Base-by-base conservation (phyloP, 2,888 invertebrate species). In the Chorisops tibialis region DNA sequence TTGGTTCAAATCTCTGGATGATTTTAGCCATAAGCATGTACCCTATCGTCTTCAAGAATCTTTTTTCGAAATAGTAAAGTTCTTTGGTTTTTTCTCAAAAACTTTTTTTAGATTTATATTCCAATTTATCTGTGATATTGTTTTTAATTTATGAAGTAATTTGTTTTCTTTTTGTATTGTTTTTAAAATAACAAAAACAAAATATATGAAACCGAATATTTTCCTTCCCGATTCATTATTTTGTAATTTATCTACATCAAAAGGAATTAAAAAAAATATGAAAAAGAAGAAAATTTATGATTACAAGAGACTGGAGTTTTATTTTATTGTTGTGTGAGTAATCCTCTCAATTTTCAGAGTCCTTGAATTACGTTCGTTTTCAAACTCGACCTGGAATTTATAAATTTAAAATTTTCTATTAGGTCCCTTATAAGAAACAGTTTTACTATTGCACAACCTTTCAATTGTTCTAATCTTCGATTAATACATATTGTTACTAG, bases 61-160 rank as follows among this genome's bases (percentile, higher is more conserved):
- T 16, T 41, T 12, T 38, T 11, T 39, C 45, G 30, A 30, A 30
- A 9, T 9, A 30, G 30, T 30, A 9, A 30, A 30, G 30, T 45
- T 45, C 4, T 21, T 21, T 45, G 18, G 9, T 5, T 45, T 19
- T 58, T 58, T 35, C 19, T 24, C 35, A 37, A 59, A 38, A 38
- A 30, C 14, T 37, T 47, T 16, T n/a, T 49, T 58, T 64, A 62
- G 59, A 61, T 61, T 64, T 58, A n/a, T n/a, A 64, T 64, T 64
- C 64, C 64, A 64, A 62, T 64, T 64, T 62, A 62, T 64, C 64
- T 64, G 64, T 64, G 64, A 64, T 64, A 64, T 64, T 64, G 49
- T 59, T 62, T 64, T 64, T n/a, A 64, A 47, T 47, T 59, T 59
- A 48, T 50, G 12, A n/a, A 35, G 18, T 35, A 50, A 35, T 50